A percentile compares a stretch with the other conserved stretches of the same genome.
Conservation (phyloP, 2,113 vertebrate species). For the Ptyas mucosa region DNA sequence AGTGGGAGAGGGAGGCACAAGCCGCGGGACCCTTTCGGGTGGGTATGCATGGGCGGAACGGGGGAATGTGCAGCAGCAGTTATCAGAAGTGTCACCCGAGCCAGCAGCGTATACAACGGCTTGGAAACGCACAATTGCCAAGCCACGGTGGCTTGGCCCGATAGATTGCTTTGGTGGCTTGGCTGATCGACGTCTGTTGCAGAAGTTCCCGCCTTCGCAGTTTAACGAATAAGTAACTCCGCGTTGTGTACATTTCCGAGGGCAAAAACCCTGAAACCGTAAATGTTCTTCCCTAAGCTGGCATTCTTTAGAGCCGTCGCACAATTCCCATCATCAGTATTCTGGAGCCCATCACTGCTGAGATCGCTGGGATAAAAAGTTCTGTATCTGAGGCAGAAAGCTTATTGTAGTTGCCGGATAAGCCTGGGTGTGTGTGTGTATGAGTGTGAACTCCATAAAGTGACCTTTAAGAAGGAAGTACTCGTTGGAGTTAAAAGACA, state of each 20-base stretch:
- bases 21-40: not conserved
- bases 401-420: not conserved
- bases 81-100: not conserved
- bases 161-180: not conserved
- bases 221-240: not conserved
- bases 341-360: not conserved
- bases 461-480: not conserved
- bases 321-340: not conserved
- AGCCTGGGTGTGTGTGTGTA: not conserved
- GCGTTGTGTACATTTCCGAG: not conserved
- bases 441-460: not conserved
- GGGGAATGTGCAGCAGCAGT: not conserved
- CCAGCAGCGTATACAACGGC: not conserved
- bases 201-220: not conserved
- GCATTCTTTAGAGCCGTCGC: not conserved
- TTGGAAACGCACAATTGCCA: not conserved
- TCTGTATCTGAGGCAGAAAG: not conserved
- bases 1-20: not conserved
- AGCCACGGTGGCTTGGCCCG: not conserved
- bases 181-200: not conserved
- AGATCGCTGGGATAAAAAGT: not conserved
- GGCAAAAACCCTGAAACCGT: not conserved
- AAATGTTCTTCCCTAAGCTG: not conserved
- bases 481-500: not conserved
- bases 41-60: not conserved